Evolutionary conservation across 2,888 invertebrate species (phyloP).

Genomic region (Zaprionus obscuricornis): DNA sequence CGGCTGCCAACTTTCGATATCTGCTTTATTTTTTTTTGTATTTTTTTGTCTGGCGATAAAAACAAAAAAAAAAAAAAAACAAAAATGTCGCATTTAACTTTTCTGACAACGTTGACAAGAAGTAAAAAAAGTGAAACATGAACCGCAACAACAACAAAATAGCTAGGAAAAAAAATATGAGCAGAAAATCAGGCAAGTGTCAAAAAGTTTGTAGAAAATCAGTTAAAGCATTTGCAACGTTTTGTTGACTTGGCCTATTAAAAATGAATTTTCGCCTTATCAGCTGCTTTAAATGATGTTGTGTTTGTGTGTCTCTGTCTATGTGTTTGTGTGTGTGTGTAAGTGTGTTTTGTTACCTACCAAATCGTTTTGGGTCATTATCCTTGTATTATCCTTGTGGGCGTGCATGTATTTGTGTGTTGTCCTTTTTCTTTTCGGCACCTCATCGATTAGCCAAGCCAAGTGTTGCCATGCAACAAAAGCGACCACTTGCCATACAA

Average conservation of each 20-base stretch:
- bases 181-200: constrained; percentile 2
- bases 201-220: constrained; percentile 46
- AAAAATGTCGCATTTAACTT: constrained; percentile 53
- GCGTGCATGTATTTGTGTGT: constrained; percentile 27
- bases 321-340: neutral
- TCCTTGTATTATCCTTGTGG: constrained; percentile 75
- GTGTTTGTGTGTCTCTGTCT: constrained; percentile 1
- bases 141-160: neutral
- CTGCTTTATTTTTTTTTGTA: neutral
- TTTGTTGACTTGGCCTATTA: constrained; percentile 41
- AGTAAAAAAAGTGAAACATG: neutral
- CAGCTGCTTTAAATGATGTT: constrained; percentile 31
- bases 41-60: constrained; percentile 45
- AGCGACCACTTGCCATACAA: constrained; percentile 65
- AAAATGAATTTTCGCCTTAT: constrained; percentile 39
- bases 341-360: constrained; percentile 36
- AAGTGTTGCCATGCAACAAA: constrained; percentile 78
- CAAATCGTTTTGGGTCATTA: constrained; percentile 64
- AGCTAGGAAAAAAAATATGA: neutral
- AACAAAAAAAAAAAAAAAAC: too few species aligned
- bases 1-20: constrained; percentile 45
- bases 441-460: constrained; percentile 80
- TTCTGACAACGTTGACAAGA: constrained; percentile 51
- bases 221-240: constrained; percentile 41
- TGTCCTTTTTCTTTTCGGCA: constrained; percentile 55